Conservation (phyloP, 2,888 invertebrate species). For the Pogonocherus hispidulus region DNA sequence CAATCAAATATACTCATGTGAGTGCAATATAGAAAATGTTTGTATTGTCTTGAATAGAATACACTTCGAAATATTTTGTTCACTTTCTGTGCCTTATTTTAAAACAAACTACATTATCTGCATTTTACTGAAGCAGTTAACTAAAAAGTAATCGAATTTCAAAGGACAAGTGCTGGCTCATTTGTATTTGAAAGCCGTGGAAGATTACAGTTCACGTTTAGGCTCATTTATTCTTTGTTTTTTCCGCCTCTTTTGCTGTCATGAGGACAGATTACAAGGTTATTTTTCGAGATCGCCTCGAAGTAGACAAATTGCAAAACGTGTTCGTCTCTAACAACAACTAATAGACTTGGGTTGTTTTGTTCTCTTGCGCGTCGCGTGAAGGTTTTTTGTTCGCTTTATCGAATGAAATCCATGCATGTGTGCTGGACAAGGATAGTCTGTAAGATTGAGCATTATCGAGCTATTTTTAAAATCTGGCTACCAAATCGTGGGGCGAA, state of each 20-base stretch:
- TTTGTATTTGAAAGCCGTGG: constrained; percentile 53
- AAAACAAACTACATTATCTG: neutral
- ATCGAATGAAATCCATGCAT: neutral
- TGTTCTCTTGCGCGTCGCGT: constrained; percentile 17
- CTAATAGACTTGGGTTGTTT: constrained; percentile 31
- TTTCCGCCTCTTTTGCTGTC: constrained; percentile 52
- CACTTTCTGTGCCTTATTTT: neutral
- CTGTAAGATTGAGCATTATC: constrained; percentile 13
- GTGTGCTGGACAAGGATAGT: constrained; percentile 7
- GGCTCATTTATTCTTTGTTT: constrained; percentile 58
- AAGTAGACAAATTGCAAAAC: constrained; percentile 61
- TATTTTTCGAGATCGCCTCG: constrained; percentile 59
- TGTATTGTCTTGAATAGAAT: no score
- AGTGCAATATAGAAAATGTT: no score
- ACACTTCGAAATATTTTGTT: neutral
- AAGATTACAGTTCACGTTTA: constrained; percentile 54
- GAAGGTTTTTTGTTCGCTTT: constrained; percentile 24
- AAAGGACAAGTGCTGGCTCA: constrained; percentile 2
- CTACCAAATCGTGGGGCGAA: constrained; percentile 3
- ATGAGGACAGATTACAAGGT: constrained; percentile 60
- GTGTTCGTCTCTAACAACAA: constrained; percentile 45
- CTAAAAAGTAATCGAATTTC: constrained; percentile 8
- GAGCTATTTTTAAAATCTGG: constrained; percentile 17
- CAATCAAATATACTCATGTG: no score
- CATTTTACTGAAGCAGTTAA: neutral